Conservation (phyloP, 2,888 invertebrate species). For the Phengaris alcon region DNA sequence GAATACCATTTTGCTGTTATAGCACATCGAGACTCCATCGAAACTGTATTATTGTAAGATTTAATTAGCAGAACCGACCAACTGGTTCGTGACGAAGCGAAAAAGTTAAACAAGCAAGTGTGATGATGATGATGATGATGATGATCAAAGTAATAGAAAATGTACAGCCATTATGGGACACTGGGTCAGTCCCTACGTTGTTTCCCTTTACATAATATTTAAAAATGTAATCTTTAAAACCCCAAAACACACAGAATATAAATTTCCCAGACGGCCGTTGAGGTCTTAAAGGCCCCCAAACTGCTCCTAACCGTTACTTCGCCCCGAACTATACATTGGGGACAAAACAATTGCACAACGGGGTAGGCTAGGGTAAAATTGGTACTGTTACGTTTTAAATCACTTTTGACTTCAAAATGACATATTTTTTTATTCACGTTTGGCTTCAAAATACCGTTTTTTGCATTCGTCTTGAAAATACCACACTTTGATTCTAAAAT, state of each 20-base stretch:
- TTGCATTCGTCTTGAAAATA: too few species aligned
- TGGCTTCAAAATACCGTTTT: too few species aligned
- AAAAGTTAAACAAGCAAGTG: neutral
- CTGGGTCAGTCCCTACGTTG: neutral
- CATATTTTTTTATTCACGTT: too few species aligned
- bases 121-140: neutral
- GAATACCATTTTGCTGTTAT: too few species aligned
- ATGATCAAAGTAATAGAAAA: neutral
- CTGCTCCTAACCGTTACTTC: neutral
- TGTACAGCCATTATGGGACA: neutral
- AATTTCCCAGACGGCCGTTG: neutral
- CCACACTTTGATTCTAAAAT: neutral
- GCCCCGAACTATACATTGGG: neutral
- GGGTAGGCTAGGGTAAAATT: neutral
- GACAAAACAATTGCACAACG: neutral
- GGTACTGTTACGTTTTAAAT: neutral
- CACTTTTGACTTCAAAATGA: neutral
- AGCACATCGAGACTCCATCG: too few species aligned
- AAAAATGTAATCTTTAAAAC: neutral
- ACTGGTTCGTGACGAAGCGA: too few species aligned
- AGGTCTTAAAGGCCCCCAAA: neutral
- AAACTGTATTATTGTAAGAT: too few species aligned
- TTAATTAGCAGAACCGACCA: too few species aligned
- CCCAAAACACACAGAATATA: neutral
- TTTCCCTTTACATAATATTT: conserved; percentile 14